These are phyloP conservation scores for Rhagoletis zephyria DNA, from an alignment of 1,140 invertebrate genomes.

Conservation along the genomic window DNA sequence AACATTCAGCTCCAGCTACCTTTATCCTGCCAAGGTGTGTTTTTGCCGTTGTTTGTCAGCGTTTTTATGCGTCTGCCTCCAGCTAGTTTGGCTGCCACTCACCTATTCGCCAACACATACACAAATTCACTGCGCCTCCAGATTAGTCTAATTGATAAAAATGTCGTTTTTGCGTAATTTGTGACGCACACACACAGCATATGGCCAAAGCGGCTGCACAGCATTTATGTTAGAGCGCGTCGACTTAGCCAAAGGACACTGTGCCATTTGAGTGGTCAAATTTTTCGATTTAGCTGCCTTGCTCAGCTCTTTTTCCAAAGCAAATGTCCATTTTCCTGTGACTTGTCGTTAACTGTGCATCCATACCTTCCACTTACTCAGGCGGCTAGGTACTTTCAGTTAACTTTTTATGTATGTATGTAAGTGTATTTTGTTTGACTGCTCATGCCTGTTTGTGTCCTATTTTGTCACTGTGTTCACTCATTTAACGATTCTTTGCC, in stretches of 20 bases:
- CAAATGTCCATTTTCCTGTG: neutral
- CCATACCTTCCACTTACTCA: too few species aligned
- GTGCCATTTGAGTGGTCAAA: neutral
- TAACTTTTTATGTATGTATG: neutral
- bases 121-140: constrained; percentile 9
- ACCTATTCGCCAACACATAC: constrained; percentile 55
- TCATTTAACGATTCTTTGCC: constrained; percentile 25
- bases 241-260: neutral
- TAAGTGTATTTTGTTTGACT: constrained; percentile 11
- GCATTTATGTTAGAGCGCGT: constrained; percentile 61
- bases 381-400: neutral
- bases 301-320: neutral
- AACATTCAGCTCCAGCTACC: constrained; percentile 1
- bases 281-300: constrained; percentile 19
- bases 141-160: constrained; percentile 54
- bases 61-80: constrained; percentile 12
- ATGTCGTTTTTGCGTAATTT: constrained; percentile 46
- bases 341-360: neutral
- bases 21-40: constrained; percentile 35
- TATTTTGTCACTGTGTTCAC: constrained; percentile 10
- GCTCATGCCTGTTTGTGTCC: constrained; percentile 24
- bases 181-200: neutral
- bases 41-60: neutral
- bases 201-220: constrained; percentile 6
- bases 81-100: constrained; percentile 29